Percentiles rank a stretch among this genome's conserved stretches.
Evolutionary conservation across 2,888 invertebrate genomes (phyloP).

Genomic region (Sipha maydis): DNA sequence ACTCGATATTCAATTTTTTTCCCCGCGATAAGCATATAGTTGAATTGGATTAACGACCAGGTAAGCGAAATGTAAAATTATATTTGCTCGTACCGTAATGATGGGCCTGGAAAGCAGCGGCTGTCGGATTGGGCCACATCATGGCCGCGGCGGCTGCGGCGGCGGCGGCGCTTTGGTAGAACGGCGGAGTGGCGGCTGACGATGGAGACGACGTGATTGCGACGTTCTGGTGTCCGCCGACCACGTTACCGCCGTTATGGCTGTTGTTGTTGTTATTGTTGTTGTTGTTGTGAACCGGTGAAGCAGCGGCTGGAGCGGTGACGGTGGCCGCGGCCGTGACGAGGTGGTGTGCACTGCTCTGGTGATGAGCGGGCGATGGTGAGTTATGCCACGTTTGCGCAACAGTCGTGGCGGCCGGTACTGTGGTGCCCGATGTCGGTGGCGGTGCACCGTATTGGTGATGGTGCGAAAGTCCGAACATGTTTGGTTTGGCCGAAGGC

Average conservation of each 20-base stretch:
- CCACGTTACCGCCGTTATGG: neutral
- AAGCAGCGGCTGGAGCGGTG: neutral
- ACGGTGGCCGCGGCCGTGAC: slow-evolving; percentile 5
- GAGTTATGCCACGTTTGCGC: slow-evolving; percentile 46
- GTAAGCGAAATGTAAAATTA: too few species aligned
- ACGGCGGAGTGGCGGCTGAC: slow-evolving; percentile 30
- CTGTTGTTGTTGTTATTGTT: slow-evolving; percentile 10
- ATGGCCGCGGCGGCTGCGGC: slow-evolving; percentile 47
- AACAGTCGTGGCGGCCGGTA: neutral
- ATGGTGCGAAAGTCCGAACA: slow-evolving; percentile 45
- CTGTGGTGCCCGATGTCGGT: neutral
- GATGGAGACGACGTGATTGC: slow-evolving; percentile 20
- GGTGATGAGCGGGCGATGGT: slow-evolving; percentile 20
- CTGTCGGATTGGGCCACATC: slow-evolving; percentile 56
- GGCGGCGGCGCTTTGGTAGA: slow-evolving; percentile 46
- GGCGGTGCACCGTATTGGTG: slow-evolving; percentile 33
- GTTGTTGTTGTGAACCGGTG: slow-evolving; percentile 32
- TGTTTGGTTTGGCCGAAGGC: slow-evolving; percentile 47
- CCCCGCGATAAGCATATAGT: too few species aligned
- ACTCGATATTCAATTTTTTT: too few species aligned
- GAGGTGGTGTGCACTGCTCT: slow-evolving; percentile 2
- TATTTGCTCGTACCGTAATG: slow-evolving; percentile 38
- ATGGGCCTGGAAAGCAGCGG: slow-evolving; percentile 42
- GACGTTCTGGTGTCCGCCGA: neutral
- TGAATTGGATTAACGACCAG: too few species aligned